These are phyloP conservation scores for Diarsia rubi DNA, from an alignment of 2,888 invertebrate genomes.

Conservation along the genomic window DNA sequence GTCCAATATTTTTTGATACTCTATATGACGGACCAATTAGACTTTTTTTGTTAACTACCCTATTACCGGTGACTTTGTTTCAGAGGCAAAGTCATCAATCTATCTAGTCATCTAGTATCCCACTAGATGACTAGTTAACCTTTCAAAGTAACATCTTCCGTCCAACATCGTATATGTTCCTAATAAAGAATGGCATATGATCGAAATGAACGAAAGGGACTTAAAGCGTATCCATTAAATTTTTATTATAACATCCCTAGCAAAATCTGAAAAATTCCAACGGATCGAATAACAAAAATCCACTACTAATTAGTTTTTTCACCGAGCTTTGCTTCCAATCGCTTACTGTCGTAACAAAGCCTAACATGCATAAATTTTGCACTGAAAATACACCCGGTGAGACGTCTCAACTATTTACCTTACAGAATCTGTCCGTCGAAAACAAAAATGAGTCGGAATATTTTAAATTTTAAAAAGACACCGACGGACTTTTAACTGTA, in stretches of 20 bases:
- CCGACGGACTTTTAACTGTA: constrained; percentile 52
- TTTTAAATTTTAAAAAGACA: constrained; percentile 74
- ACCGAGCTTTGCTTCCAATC: not conserved
- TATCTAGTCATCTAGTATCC: too few relatives aligned
- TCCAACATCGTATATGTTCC: not conserved
- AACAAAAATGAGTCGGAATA: constrained; percentile 77
- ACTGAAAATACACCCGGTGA: constrained; percentile 63
- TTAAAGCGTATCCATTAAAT: not conserved
- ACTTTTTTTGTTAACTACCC: too few relatives aligned
- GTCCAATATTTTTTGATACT: too few relatives aligned
- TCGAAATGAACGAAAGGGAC: not conserved
- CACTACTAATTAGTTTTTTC: not conserved
- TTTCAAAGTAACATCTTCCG: too few relatives aligned
- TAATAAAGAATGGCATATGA: not conserved
- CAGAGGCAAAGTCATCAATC: too few relatives aligned
- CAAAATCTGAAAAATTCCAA: not conserved
- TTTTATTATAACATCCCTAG: not conserved
- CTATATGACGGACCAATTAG: too few relatives aligned
- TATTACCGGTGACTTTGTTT: too few relatives aligned
- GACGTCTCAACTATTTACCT: constrained; percentile 73
- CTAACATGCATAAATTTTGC: constrained; percentile 61
- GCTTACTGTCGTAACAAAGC: constrained; percentile 32
- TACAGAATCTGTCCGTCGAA: constrained; percentile 71
- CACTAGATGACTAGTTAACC: too few relatives aligned
- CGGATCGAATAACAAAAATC: not conserved